Evolutionary conservation across 2,888 invertebrate species (phyloP).

Genomic region (Pachymerium ferrugineum): DNA sequence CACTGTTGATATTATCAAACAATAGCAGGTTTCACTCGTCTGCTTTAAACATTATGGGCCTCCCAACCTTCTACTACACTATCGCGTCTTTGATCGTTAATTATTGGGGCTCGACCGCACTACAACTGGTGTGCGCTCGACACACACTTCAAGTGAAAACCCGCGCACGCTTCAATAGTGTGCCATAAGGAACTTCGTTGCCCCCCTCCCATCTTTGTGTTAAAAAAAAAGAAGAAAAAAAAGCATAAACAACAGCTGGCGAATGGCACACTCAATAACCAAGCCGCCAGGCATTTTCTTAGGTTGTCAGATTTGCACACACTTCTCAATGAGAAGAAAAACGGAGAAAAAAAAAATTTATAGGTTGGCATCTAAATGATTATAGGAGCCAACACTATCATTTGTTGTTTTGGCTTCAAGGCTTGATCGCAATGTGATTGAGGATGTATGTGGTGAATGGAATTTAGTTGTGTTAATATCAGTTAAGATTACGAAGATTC

Average conservation of each 20-base stretch:
- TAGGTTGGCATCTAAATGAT: conserved; percentile 12
- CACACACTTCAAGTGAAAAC: conserved; percentile 24
- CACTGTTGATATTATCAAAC: conserved; percentile 22
- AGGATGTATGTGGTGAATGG: background rate
- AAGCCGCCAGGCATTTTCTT: conserved; percentile 12
- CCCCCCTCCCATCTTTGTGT: background rate
- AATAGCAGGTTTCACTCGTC: conserved; percentile 24
- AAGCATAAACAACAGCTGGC: conserved; percentile 27
- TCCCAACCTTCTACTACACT: conserved; percentile 11
- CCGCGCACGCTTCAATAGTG: conserved; percentile 25
- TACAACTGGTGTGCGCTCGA: conserved; percentile 23
- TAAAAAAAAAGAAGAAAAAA: background rate
- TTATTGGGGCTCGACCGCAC: conserved; percentile 27
- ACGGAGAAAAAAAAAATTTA: background rate
- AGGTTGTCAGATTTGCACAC: conserved; percentile 16
- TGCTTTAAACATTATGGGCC: conserved; percentile 19
- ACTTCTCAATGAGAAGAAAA: background rate
- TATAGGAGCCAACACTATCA: background rate
- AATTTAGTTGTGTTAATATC: background rate
- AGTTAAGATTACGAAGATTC: too few species aligned
- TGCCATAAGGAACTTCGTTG: conserved; percentile 21
- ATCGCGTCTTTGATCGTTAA: conserved; percentile 25
- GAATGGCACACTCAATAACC: conserved; percentile 5
- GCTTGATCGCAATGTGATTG: background rate
- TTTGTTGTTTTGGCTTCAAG: background rate